A percentile compares a stretch with the other conserved stretches of the same genome.
Conservation (phyloP, 1,140 invertebrate species). For the Monochamus saltuarius region DNA sequence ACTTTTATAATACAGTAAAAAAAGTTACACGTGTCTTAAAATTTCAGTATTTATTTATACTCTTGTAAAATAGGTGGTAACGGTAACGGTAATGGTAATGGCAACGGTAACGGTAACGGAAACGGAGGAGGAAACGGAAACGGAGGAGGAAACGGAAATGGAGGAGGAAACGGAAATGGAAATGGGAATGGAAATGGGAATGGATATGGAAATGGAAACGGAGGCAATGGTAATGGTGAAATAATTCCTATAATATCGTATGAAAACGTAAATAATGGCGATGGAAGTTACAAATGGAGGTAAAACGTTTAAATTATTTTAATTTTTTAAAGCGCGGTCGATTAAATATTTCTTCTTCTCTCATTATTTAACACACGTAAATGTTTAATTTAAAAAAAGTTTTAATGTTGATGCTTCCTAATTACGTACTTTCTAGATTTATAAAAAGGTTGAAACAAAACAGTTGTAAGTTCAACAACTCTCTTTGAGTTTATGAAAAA, state of each 20-base stretch:
- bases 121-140: not conserved
- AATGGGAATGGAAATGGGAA: slow-evolving; percentile 17
- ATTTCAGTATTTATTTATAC: not conserved
- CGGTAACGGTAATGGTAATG: not conserved
- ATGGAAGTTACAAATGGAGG: slow-evolving; percentile 48
- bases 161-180: slow-evolving; percentile 18
- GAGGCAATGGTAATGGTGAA: slow-evolving; percentile 22
- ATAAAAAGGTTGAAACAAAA: too few species aligned
- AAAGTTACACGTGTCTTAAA: too few species aligned
- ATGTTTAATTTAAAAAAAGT: too few species aligned
- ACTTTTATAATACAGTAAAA: too few species aligned
- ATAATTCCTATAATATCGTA: slow-evolving; percentile 42
- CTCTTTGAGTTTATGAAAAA: too few species aligned
- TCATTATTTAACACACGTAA: too few species aligned
- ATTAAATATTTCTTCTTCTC: too few species aligned
- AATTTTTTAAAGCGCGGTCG: not conserved
- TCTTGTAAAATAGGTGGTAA: not conserved
- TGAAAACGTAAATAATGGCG: slow-evolving; percentile 49
- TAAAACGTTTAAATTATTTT: slow-evolving; percentile 14
- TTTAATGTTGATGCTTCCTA: too few species aligned
- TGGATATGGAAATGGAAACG: slow-evolving; percentile 26
- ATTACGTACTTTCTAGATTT: too few species aligned
- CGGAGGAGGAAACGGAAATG: not conserved
- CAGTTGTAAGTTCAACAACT: too few species aligned
- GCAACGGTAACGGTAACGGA: not conserved